These are phyloP conservation scores for Paguma larvata DNA, from an alignment of 2,797 vertebrate species.

Conservation along the genomic window DNA sequence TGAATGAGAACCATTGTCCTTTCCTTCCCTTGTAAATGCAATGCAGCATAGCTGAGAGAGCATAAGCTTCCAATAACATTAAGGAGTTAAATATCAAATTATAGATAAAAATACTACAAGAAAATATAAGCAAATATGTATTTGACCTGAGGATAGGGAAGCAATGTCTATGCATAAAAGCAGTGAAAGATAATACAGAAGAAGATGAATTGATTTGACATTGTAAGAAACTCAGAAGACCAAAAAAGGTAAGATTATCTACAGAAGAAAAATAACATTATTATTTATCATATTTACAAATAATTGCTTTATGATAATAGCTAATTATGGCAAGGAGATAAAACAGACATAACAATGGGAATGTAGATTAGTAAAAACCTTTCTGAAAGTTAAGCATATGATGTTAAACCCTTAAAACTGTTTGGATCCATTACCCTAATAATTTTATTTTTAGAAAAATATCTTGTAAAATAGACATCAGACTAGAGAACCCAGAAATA, in stretches of 20 bases:
- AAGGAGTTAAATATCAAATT: not conserved
- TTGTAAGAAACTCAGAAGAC: not conserved
- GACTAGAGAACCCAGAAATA: not conserved
- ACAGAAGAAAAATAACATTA: not conserved
- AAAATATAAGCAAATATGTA: constrained; percentile 3
- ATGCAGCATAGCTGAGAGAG: not conserved
- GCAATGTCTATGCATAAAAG: not conserved
- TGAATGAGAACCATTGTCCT: not conserved
- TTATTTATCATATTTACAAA: not conserved
- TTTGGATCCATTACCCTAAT: not conserved
- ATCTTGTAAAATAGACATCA: constrained; percentile 5
- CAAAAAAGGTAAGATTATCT: not conserved
- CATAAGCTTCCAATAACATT: not conserved
- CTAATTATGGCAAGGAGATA: constrained; percentile 6
- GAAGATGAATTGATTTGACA: constrained; percentile 2
- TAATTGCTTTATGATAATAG: not conserved
- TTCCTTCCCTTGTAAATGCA: not conserved
- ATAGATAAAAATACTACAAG: not conserved
- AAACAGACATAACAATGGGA: not conserved
- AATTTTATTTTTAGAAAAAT: not conserved
- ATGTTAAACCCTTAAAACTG: constrained; percentile 15
- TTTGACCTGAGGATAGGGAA: not conserved
- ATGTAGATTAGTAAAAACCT: not conserved
- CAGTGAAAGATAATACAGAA: not conserved
- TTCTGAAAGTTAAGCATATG: constrained; percentile 8